Evolutionary conservation across 2,797 vertebrate species (phyloP).

Genomic region (Notolabrus celidotus): DNA sequence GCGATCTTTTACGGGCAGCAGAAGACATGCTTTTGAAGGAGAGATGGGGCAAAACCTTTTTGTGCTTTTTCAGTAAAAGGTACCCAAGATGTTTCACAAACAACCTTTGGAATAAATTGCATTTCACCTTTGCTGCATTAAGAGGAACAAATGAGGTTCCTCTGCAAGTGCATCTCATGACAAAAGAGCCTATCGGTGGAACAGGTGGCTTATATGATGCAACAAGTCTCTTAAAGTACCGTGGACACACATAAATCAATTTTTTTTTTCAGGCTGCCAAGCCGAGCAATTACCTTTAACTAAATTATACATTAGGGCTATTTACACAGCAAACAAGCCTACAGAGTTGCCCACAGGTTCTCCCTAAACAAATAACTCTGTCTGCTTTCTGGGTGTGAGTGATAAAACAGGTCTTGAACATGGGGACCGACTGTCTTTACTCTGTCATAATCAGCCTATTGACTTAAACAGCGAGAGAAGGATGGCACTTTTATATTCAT

Average conservation of each 20-base stretch:
- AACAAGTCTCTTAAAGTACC: conserved; percentile 21
- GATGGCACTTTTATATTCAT: background rate
- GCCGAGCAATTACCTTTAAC: conserved; percentile 12
- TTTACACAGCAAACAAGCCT: conserved; percentile 64
- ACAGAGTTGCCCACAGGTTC: conserved; percentile 19
- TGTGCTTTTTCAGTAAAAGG: conserved; percentile 26
- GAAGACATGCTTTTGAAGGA: conserved; percentile 27
- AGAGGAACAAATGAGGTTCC: background rate
- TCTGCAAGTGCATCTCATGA: conserved; percentile 12
- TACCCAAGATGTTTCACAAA: conserved; percentile 17
- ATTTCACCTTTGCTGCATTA: conserved; percentile 11
- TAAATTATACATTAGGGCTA: conserved; percentile 39
- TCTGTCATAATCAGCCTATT: background rate
- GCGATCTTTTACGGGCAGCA: conserved; percentile 25
- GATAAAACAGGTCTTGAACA: conserved; percentile 51
- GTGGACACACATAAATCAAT: conserved; percentile 5
- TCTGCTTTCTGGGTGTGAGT: conserved; percentile 24
- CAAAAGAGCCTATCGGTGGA: conserved; percentile 13
- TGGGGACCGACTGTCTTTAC: conserved; percentile 16
- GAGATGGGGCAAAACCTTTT: conserved; percentile 4
- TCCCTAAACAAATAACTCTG: conserved; percentile 59
- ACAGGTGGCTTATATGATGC: conserved; percentile 24
- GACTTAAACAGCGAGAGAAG: background rate
- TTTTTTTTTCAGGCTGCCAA: conserved; percentile 9
- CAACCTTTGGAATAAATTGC: background rate